Percentiles rank a stretch among this genome's conserved stretches.
Evolutionary conservation across 2,797 vertebrate genomes (phyloP).

Genomic region (Leptodactylus fallax): DNA sequence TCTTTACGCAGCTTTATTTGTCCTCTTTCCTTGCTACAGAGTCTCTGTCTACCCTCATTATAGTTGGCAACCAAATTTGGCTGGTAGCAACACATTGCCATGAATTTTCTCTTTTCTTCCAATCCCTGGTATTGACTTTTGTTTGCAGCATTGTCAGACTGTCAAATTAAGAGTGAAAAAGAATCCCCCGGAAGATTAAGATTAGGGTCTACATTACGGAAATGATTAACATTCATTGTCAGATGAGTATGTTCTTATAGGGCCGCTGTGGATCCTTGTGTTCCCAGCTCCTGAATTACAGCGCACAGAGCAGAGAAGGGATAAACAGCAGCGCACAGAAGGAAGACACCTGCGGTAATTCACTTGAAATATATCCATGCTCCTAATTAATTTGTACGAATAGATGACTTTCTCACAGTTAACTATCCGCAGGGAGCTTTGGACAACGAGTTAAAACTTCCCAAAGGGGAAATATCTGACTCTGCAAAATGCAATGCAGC

Average conservation of each 20-base stretch:
- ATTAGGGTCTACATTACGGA: slow-evolving; percentile 14
- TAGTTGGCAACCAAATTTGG: neutral
- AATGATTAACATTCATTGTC: slow-evolving; percentile 51
- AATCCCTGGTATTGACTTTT: slow-evolving; percentile 18
- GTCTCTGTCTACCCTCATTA: neutral
- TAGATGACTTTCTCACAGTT: slow-evolving; percentile 55
- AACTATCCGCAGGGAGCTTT: slow-evolving; percentile 62
- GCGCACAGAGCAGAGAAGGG: neutral
- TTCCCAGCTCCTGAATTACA: slow-evolving; percentile 28
- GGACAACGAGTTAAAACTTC: slow-evolving; percentile 64
- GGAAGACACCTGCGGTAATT: slow-evolving; percentile 49
- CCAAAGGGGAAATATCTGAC: slow-evolving; percentile 64
- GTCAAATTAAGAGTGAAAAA: slow-evolving; percentile 48
- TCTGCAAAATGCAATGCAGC: slow-evolving; percentile 65
- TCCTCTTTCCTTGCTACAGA: too few species aligned
- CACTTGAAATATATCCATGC: slow-evolving; percentile 48
- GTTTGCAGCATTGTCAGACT: slow-evolving; percentile 35
- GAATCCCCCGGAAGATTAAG: neutral
- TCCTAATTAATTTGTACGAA: slow-evolving; percentile 59
- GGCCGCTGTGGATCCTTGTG: slow-evolving; percentile 29
- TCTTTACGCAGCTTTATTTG: too few species aligned
- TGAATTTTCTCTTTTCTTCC: neutral
- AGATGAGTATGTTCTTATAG: slow-evolving; percentile 4
- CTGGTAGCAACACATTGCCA: neutral
- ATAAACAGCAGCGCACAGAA: neutral